phyloP scores from a whole-genome alignment of 2,888 invertebrate species.

The Vannuccia rotundouncinata region DNA sequence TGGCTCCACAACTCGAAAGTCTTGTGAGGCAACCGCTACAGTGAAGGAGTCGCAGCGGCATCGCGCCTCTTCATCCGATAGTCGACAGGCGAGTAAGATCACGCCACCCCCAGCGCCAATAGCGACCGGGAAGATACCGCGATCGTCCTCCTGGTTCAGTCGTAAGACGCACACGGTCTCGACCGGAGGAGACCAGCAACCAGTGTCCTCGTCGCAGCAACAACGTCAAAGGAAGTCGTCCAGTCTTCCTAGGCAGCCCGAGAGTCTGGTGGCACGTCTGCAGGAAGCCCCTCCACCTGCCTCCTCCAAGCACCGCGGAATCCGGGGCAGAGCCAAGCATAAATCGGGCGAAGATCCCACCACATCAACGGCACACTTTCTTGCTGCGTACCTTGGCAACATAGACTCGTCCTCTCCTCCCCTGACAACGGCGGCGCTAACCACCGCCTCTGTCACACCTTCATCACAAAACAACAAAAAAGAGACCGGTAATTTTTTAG shows the following conservation, averaged over 20 bases:
- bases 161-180: background rate
- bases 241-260: background rate
- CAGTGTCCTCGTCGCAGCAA: background rate
- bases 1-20: background rate
- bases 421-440: background rate
- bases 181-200: background rate
- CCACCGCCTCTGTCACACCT: background rate
- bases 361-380: background rate
- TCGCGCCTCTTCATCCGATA: background rate
- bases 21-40: background rate
- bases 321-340: background rate
- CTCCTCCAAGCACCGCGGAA: background rate
- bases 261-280: background rate
- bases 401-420: background rate
- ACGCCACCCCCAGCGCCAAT: background rate
- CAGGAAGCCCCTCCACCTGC: background rate
- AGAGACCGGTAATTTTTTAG: conserved; percentile 34
- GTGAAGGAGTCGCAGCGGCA: background rate
- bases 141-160: background rate
- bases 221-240: background rate
- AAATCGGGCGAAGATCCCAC: background rate
- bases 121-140: background rate
- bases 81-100: background rate
- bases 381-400: background rate
- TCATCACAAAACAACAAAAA: background rate